A percentile compares a stretch with the other conserved stretches of the same genome.
These are phyloP conservation scores for Oreochromis grahami DNA, from an alignment of 2,797 vertebrate species.

Conservation along the genomic window DNA sequence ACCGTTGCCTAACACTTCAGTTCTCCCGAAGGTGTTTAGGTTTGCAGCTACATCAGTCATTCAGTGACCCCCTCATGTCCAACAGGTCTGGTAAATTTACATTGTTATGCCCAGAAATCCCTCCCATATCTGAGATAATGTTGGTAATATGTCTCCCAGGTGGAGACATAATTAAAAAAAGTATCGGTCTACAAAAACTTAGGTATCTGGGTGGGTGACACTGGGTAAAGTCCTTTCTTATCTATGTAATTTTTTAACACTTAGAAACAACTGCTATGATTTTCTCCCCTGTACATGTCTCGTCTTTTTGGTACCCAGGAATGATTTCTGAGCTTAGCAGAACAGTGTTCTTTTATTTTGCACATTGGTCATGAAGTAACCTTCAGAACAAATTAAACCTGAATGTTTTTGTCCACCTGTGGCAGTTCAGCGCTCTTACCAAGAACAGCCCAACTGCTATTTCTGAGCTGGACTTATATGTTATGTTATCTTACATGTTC, in stretches of 20 bases:
- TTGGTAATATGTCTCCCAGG: not conserved
- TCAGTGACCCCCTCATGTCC: not conserved
- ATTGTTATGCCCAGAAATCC: not conserved
- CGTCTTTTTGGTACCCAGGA: not conserved
- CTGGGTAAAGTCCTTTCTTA: not conserved
- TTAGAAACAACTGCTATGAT: not conserved
- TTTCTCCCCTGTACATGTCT: not conserved
- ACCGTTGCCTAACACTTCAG: not conserved
- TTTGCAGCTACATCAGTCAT: not conserved
- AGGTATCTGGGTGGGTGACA: accelerated
- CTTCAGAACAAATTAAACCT: not conserved
- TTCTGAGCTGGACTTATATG: not conserved
- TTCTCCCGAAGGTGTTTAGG: not conserved
- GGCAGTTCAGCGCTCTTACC: not conserved
- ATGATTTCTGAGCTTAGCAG: not conserved
- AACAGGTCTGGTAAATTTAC: not conserved
- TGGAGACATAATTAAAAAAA: accelerated
- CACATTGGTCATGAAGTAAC: not conserved
- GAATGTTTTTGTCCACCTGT: not conserved
- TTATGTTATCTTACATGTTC: not conserved
- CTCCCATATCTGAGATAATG: not conserved
- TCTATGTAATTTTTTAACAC: not conserved
- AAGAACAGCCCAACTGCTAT: not conserved
- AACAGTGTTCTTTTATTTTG: not conserved
- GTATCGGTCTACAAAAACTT: not conserved